Base-by-base conservation (phyloP, 2,888 invertebrate species). In the Eucera pruinosa region DNA sequence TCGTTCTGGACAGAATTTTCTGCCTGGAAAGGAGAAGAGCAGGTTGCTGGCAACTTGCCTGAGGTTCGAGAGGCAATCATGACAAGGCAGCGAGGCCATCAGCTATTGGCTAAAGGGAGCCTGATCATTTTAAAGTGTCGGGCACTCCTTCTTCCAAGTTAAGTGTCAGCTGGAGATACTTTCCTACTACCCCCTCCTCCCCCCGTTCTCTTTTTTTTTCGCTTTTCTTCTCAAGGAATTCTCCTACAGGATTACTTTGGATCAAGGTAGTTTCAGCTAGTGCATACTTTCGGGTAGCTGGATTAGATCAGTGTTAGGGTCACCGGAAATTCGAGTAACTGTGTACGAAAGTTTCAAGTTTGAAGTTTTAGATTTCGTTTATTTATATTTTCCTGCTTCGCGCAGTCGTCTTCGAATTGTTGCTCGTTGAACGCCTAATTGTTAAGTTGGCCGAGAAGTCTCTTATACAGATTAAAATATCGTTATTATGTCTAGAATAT, bases 121-220 rank as follows among this genome's bases (percentile, higher is more conserved):
- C 60, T 55, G 76, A 75, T 75, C 74, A 54, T 75, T 73, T 73
- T 60, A 73, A 52, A 60, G 58, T 39, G 74, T n/a, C 15, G 33
- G 23, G 15, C n/a, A 47, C 64, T 64, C 20, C 48, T 66, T 71
- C 72, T 58, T 58, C 64, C 57, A 73, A 75, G 74, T 75, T 73
- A 73, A 75, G 73, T 60, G 73, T 75, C 74, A 65, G 64, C 58
- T 39, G 54, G 39, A 65, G 74, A 64, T 73, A 73, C 50, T 73
- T 61, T 55, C 57, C 43, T 18, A 11, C 48, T 7, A 41, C 39
- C 15, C 2, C 2, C 23, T 36, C 13, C 30, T 30, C 18, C 27
- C 0, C 4, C 5, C 13, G 39, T 9, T 45, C 25, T 25, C n/a
- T 20, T 2, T 25, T n/a, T 2, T 4, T 9, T 13, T 18, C 11